phyloP scores from a whole-genome alignment of 2,888 invertebrate species.

The Petrolisthes cinctipes region DNA sequence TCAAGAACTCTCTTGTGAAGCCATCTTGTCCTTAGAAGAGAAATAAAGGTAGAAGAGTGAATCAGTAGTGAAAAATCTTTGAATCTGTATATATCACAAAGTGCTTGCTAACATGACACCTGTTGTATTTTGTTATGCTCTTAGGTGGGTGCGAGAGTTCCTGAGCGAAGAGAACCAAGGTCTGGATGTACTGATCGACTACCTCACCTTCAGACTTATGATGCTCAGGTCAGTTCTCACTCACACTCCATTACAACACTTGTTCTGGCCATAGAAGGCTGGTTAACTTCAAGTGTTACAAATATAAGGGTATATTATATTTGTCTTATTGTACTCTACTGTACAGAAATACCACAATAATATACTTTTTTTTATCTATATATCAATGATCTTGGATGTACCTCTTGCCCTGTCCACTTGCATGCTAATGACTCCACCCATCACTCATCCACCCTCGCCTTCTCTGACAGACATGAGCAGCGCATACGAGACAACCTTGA shows the following conservation, averaged over 20 bases:
- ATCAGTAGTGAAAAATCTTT: too few relatives aligned
- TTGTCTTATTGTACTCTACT: too few relatives aligned
- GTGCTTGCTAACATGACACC: not conserved
- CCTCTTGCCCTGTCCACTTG: not conserved
- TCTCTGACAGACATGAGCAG: constrained; percentile 79
- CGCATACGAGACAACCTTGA: constrained; percentile 82
- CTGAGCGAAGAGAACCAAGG: constrained; percentile 96
- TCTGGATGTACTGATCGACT: constrained; percentile 95
- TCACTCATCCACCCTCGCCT: not conserved
- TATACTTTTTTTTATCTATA: not conserved
- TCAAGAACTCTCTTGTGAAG: too few relatives aligned
- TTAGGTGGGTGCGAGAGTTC: constrained; percentile 98
- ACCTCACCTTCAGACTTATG: constrained; percentile 92
- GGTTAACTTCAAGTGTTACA: too few relatives aligned
- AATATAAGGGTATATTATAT: too few relatives aligned
- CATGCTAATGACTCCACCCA: not conserved
- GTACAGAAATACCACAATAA: not conserved
- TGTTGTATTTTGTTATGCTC: not conserved
- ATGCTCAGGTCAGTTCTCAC: constrained; percentile 79
- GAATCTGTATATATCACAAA: too few relatives aligned
- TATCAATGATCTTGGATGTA: too few relatives aligned
- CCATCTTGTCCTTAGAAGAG: too few relatives aligned
- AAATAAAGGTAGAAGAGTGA: too few relatives aligned
- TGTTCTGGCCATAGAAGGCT: too few relatives aligned
- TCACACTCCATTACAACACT: too few relatives aligned